Base-by-base conservation (phyloP, 92 coral and sea anemone genomes). In the Plumapathes pennacea region DNA sequence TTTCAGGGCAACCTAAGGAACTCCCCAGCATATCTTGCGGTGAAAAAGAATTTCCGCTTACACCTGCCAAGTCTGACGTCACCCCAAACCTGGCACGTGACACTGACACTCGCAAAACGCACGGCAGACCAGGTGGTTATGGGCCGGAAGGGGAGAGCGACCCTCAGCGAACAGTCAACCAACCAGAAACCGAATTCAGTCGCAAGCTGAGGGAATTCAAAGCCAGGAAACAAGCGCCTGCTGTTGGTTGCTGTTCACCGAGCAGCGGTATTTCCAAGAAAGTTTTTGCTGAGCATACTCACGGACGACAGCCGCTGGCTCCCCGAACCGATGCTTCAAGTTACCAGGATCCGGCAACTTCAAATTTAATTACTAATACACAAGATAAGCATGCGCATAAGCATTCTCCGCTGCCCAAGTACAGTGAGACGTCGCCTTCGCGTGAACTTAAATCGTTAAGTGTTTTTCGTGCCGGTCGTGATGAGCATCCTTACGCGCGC, bases 61-160 rank as follows among this genome's bases (percentile, higher is more conserved):
- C n/a, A n/a, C n/a, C n/a, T n/a, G n/a, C n/a, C n/a, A n/a, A n/a
- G n/a, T n/a, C 34, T 22, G 32, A 25, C 34, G 23, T 41, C 12
- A 37, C n/a, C 8, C 62, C 51, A 12, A 31, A 54, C 21, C 41
- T 30, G 36, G 32, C 36, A 12, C 40, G 29, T 31, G 39, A 14
- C 25, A 54, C 30, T 48, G 40, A 43, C n/a, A 5, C 68, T 9
- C 46, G 43, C 29, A 58, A 47, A 25, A n/a, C 50, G 30, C 72
- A 43, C 17, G 59, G 74, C 15, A 86, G 86, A 37, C 90, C 95
- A 9, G 81, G 71, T 10, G 95, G 72, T 27, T 73, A 75, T 31
- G 85, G 83, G n/a, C 95, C 95, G 10, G 95, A 87, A 47, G 95
- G 95, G 29, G 90, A 78, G 3, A 87, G 95, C 44, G 95, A 87